A percentile compares a stretch with the other conserved stretches of the same genome.
phyloP scores from a whole-genome alignment of 2,888 invertebrate genomes.

The Cheilosia impressa region DNA sequence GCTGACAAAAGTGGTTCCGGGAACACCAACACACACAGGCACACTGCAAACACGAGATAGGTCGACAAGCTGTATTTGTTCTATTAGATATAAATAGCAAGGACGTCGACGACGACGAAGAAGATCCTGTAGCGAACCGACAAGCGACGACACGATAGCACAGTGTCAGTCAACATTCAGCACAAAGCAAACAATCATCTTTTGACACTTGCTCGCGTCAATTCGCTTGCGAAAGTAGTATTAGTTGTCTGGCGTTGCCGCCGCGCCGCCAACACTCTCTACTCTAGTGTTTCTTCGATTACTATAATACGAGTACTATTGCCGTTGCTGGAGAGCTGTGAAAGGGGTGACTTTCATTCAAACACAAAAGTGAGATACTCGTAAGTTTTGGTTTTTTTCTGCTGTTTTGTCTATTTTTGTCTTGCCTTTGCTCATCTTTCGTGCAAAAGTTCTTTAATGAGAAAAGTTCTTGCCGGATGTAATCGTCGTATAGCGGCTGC shows the following conservation, averaged over 20 bases:
- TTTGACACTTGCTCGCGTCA: constrained; percentile 65
- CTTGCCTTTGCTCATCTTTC: constrained; percentile 52
- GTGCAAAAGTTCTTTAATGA: constrained; percentile 68
- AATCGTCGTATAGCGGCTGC: constrained; percentile 48
- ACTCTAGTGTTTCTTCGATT: constrained; percentile 54
- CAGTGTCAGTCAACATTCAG: constrained; percentile 38
- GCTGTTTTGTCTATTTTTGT: not conserved
- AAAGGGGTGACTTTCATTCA: constrained; percentile 60
- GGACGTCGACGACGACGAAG: constrained; percentile 11
- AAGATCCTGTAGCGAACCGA: constrained; percentile 21
- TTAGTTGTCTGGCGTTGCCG: constrained; percentile 23
- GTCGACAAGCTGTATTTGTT: constrained; percentile 39
- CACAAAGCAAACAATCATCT: constrained; percentile 66
- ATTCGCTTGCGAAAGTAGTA: constrained; percentile 50
- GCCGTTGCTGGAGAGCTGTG: constrained; percentile 6
- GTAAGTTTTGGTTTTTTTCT: constrained; percentile 15
- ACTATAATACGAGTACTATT: constrained; percentile 33
- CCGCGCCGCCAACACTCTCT: not conserved
- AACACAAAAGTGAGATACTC: constrained; percentile 54
- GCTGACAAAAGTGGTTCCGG: constrained; percentile 44
- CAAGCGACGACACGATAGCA: constrained; percentile 36
- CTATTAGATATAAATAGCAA: constrained; percentile 60
- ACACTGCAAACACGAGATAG: not conserved
- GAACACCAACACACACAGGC: constrained; percentile 18
- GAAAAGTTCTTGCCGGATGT: constrained; percentile 73